A percentile compares a stretch with the other conserved stretches of the same genome.
These are phyloP conservation scores for Cephalopachus bancanus DNA, from an alignment of 2,797 vertebrate species.

Conservation along the genomic window DNA sequence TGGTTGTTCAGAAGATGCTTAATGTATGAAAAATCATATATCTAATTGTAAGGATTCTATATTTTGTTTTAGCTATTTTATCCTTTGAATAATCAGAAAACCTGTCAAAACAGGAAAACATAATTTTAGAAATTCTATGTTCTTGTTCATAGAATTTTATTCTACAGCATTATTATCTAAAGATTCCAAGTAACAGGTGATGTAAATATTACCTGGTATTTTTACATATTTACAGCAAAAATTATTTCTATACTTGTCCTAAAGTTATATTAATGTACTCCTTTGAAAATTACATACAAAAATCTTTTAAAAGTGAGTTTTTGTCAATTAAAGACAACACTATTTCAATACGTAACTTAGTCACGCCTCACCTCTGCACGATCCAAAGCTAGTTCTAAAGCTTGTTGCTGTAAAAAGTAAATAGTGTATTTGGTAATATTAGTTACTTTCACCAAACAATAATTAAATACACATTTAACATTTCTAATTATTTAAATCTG, in stretches of 20 bases:
- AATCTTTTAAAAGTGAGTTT: slow-evolving; percentile 52
- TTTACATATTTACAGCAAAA: slow-evolving; percentile 51
- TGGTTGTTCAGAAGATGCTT: not conserved
- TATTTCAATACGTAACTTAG: slow-evolving; percentile 61
- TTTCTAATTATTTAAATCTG: not conserved
- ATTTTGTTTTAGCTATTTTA: not conserved
- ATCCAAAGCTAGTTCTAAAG: slow-evolving; percentile 99
- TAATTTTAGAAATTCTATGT: slow-evolving; percentile 54
- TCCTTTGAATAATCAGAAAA: slow-evolving; percentile 1
- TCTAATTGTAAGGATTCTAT: not conserved
- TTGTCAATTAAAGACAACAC: slow-evolving; percentile 15
- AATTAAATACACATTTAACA: slow-evolving; percentile 13
- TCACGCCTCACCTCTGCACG: slow-evolving; percentile 95
- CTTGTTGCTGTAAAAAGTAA: slow-evolving; percentile 94
- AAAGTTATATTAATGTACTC: not conserved
- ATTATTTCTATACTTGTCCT: not conserved
- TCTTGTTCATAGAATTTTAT: slow-evolving; percentile 55
- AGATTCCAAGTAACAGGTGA: slow-evolving; percentile 46
- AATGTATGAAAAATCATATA: not conserved
- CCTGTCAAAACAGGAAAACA: slow-evolving; percentile 55
- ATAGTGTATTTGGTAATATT: slow-evolving; percentile 65
- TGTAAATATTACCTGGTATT: not conserved
- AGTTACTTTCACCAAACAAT: slow-evolving; percentile 70
- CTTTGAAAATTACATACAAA: slow-evolving; percentile 26
- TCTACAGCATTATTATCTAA: slow-evolving; percentile 21